Percentiles rank a stretch among this genome's conserved stretches.
These are phyloP conservation scores for Myotis daubentonii DNA, from an alignment of 2,797 vertebrate species.

Conservation along the genomic window DNA sequence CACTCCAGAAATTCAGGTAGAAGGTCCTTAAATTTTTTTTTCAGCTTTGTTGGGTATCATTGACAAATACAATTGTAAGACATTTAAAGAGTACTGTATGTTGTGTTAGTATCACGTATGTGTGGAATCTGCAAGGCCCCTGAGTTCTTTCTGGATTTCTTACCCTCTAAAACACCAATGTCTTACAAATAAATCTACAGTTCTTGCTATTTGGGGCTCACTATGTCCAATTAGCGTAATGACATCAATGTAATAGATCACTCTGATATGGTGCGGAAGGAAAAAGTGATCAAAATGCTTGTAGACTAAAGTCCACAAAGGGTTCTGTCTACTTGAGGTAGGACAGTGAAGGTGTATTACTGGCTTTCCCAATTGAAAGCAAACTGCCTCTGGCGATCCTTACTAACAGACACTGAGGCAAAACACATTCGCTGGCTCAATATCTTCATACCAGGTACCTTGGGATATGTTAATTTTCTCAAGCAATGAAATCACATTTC, in stretches of 20 bases:
- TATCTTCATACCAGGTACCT: background rate
- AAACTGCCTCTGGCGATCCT: background rate
- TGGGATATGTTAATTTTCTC: background rate
- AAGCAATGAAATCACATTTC: background rate
- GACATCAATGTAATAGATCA: background rate
- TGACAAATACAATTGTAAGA: background rate
- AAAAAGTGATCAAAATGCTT: background rate
- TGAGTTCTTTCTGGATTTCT: constrained; percentile 1
- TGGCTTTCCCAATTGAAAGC: background rate
- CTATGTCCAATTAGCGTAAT: background rate
- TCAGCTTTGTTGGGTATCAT: background rate
- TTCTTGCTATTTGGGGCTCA: background rate
- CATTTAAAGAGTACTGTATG: background rate
- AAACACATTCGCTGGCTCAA: background rate
- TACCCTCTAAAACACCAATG: background rate
- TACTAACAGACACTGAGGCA: background rate
- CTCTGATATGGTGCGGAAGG: background rate
- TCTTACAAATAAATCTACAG: background rate
- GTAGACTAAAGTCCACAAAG: background rate
- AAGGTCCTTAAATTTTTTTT: background rate
- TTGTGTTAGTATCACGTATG: background rate
- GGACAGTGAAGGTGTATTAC: background rate
- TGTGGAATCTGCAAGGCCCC: background rate
- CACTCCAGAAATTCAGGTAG: background rate
- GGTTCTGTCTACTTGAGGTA: background rate